Conservation (phyloP, 2,113 vertebrate species). For the Balaeniceps rex region DNA sequence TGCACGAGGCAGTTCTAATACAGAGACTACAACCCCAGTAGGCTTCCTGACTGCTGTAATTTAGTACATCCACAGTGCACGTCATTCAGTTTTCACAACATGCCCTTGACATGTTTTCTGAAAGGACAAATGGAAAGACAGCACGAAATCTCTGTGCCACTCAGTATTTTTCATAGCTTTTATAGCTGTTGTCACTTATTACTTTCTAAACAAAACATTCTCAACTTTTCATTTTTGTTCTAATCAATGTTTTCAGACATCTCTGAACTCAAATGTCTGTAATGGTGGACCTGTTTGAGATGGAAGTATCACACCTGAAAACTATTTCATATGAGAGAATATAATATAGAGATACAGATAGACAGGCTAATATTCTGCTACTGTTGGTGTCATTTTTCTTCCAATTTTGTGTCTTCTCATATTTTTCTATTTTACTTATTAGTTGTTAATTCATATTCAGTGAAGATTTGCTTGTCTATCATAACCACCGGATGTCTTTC, state of each 20-base stretch:
- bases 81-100: not conserved
- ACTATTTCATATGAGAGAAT: not conserved
- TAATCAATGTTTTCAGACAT: not conserved
- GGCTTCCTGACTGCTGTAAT: not conserved
- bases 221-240: not conserved
- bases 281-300: not conserved
- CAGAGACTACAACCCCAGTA: fast-evolving
- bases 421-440: not conserved
- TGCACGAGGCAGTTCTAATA: not conserved
- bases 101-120: not conserved
- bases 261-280: not conserved
- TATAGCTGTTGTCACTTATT: not conserved
- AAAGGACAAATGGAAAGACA: not conserved
- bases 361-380: not conserved
- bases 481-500: not conserved
- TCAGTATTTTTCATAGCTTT: not conserved
- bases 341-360: not conserved
- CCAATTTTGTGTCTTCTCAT: not conserved
- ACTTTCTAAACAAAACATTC: not conserved
- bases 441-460: not conserved
- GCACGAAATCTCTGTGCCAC: not conserved
- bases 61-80: not conserved
- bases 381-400: not conserved
- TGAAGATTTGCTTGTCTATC: not conserved
- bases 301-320: not conserved